phyloP scores from a whole-genome alignment of 2,888 invertebrate genomes.

The Autographa gamma region DNA sequence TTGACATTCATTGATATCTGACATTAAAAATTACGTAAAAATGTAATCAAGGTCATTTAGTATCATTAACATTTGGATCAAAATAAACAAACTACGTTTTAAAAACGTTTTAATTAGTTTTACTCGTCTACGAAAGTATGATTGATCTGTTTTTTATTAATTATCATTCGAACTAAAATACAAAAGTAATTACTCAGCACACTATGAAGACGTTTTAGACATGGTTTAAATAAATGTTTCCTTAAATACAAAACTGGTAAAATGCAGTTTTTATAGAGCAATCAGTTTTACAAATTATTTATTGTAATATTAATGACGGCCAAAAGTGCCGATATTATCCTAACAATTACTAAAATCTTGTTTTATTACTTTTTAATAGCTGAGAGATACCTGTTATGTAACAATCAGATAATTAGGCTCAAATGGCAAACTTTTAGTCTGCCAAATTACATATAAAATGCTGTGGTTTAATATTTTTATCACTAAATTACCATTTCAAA shows the following conservation, averaged over 20 bases:
- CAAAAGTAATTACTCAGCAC: too few relatives aligned
- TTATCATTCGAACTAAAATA: too few relatives aligned
- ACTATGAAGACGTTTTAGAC: too few relatives aligned
- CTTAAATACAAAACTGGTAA: neutral
- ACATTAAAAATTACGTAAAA: constrained; percentile 29
- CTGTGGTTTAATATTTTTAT: neutral
- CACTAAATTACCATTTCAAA: too few relatives aligned
- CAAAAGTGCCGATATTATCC: neutral
- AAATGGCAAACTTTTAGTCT: neutral
- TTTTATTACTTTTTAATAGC: neutral
- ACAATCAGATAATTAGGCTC: neutral
- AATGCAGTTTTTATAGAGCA: neutral
- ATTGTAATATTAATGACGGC: neutral
- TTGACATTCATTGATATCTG: constrained; percentile 20
- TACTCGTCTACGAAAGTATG: too few relatives aligned
- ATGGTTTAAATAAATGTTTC: too few relatives aligned
- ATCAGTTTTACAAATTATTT: neutral
- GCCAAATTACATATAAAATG: neutral
- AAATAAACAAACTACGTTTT: neutral
- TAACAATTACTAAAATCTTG: neutral
- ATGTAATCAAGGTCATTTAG: constrained; percentile 41
- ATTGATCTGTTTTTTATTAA: too few relatives aligned
- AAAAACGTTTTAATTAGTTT: too few relatives aligned
- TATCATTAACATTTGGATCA: constrained; percentile 24
- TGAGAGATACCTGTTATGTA: neutral